A percentile compares a stretch with the other conserved stretches of the same genome.
Conservation (phyloP, 1,140 invertebrate species). For the Druon quercuslanigerum region DNA sequence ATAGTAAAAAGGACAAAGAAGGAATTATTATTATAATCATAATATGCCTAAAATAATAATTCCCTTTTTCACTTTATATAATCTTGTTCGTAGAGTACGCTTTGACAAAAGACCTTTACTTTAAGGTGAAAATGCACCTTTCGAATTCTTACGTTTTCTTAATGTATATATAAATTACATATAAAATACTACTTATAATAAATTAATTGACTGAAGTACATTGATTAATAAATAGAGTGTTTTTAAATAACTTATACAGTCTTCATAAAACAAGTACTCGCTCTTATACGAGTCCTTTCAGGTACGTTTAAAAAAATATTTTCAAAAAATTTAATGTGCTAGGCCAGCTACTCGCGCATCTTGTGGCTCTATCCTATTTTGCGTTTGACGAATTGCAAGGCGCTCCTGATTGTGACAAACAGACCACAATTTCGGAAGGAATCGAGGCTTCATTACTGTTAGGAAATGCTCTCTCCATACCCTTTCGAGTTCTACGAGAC, state of each 20-base stretch:
- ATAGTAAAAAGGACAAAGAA: background rate
- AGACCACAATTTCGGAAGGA: slow-evolving; percentile 86
- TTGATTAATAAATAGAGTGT: background rate
- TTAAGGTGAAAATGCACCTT: slow-evolving; percentile 27
- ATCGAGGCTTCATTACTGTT: slow-evolving; percentile 82
- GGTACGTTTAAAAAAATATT: slow-evolving; percentile 53
- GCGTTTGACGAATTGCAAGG: slow-evolving; percentile 63
- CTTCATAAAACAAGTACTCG: slow-evolving; percentile 58
- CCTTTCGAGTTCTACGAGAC: slow-evolving; percentile 83
- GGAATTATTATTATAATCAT: background rate
- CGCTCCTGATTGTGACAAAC: slow-evolving; percentile 81
- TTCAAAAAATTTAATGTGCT: slow-evolving; percentile 41
- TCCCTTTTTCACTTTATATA: background rate
- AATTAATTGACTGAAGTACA: slow-evolving; percentile 1
- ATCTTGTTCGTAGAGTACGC: background rate
- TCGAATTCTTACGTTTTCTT: background rate
- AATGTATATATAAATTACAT: background rate
- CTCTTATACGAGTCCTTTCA: slow-evolving; percentile 67
- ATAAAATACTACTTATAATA: slow-evolving; percentile 9
- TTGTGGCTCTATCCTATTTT: slow-evolving; percentile 68
- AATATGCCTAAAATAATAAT: slow-evolving; percentile 9
- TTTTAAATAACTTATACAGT: slow-evolving; percentile 38
- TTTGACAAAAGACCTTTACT: background rate
- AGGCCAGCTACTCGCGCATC: slow-evolving; percentile 70
- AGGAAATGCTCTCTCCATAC: slow-evolving; percentile 88